Evolutionary conservation across 2,888 invertebrate species (phyloP).

Genomic region (Norana najaformis): DNA sequence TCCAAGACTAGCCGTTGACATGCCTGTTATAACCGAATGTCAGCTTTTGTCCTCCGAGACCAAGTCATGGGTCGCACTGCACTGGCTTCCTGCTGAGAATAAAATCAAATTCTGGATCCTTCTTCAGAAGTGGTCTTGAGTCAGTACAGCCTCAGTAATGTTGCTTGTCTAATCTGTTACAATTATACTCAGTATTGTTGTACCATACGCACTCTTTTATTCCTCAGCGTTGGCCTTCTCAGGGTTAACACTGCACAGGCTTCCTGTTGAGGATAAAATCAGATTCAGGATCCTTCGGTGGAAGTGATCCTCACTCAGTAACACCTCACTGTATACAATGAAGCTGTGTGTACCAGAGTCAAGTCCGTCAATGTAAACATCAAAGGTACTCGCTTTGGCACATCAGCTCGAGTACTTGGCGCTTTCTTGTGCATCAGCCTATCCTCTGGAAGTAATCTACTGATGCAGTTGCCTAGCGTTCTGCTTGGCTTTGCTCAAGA

Average conservation of each 20-base stretch:
- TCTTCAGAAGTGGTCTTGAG: not conserved
- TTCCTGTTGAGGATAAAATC: not conserved
- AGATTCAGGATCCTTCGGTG: not conserved
- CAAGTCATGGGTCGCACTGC: not conserved
- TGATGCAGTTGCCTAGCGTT: too few species aligned
- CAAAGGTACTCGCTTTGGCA: not conserved
- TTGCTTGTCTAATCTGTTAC: not conserved
- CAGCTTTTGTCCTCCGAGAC: not conserved
- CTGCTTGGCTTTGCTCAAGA: not conserved
- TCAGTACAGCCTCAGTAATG: not conserved
- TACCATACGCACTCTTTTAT: too few species aligned
- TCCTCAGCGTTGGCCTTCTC: not conserved
- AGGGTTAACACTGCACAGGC: not conserved
- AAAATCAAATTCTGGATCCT: not conserved
- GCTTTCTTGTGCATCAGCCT: not conserved
- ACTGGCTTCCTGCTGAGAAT: not conserved
- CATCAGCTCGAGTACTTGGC: not conserved
- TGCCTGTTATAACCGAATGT: not conserved
- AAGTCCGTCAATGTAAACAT: not conserved
- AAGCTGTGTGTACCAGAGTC: not conserved
- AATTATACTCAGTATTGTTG: not conserved
- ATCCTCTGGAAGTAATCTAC: not conserved
- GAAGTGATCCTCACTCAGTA: not conserved
- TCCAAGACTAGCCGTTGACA: not conserved
- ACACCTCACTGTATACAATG: not conserved